Conservation (phyloP, 2,797 vertebrate genomes). For the Manis crassicaudata region DNA sequence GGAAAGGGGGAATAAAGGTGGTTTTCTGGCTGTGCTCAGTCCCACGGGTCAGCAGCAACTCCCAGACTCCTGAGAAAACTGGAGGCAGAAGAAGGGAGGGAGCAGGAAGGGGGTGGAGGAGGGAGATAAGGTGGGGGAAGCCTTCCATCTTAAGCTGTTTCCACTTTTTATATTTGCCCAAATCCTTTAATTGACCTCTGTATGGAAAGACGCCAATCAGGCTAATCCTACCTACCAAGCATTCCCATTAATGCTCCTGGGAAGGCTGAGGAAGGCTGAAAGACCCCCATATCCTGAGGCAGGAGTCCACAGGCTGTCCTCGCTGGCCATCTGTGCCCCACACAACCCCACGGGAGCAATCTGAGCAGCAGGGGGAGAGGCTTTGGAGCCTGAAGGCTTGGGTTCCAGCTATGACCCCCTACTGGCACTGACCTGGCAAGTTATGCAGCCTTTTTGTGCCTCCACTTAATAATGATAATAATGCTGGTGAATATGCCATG, state of each 20-base stretch:
- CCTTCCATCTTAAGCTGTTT: slow-evolving; percentile 74
- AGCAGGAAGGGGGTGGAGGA: not conserved
- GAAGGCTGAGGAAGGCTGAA: slow-evolving; percentile 32
- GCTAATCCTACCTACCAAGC: slow-evolving; percentile 64
- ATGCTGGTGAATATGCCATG: not conserved
- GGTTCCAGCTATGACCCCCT: not conserved
- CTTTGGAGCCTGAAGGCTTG: not conserved
- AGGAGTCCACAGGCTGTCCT: not conserved
- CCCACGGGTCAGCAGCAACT: not conserved
- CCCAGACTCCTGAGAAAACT: not conserved
- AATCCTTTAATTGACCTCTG: slow-evolving; percentile 76
- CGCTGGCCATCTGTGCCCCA: not conserved
- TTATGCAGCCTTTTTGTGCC: not conserved
- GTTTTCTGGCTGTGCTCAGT: not conserved
- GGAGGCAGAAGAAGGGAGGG: not conserved
- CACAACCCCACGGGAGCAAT: not conserved
- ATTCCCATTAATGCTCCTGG: slow-evolving; percentile 58
- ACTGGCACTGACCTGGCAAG: not conserved
- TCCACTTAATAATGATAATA: not conserved
- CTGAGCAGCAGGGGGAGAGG: not conserved
- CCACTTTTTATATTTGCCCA: slow-evolving; percentile 79
- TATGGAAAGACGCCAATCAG: slow-evolving; percentile 64
- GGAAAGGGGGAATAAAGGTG: not conserved
- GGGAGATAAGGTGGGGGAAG: not conserved
- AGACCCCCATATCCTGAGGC: not conserved